Evolutionary conservation across 2,888 invertebrate genomes (phyloP), one percentile per base, ranked within the genome.

Genomic region (Epirrhoe alternata): DNA sequence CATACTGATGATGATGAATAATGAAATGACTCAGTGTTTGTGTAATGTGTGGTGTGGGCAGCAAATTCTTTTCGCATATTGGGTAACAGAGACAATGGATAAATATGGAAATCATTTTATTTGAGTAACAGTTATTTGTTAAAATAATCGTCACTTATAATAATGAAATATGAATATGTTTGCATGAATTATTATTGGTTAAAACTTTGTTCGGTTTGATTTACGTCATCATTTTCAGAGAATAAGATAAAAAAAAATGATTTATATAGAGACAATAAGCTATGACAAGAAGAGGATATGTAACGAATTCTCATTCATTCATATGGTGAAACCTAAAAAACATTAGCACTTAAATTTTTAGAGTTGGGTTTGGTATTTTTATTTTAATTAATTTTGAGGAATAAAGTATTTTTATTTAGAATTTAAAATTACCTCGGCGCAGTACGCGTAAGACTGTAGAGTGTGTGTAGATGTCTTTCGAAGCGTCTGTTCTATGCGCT

Each of bases 71-170:
- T 49, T 42, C 50, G 17, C 16, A n/a, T 30, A 16, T 65, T 59
- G 53, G 10, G 55, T 6, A 61, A 60, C 24, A n/a, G 8, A 38
- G 38, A 66, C 60, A 65, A 65, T 45, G 51, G 52, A 45, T 45
- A 17, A 14, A 54, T 64, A 64, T 60, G 64, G 50, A 60, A 56
- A 56, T 47, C 30, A 17, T 38, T 42, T 52, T 14, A 53, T 61
- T 62, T 61, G 45, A 57, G 50, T 49, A 56, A 64, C 10, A 51
- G 49, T 24, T 52, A 60, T 65, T 61, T 59, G 24, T 31, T 54
- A 45, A 61, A 54, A 64, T 49, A 38, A 54, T 49, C 35, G 49
- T 16, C 35, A 53, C 53, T 38, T 38, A 31, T 42, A 47, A 31
- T 42, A 47, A 30, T 8, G 42, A 64, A 54, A 17, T 54, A 53